These are phyloP conservation scores for Octodonta nipae DNA, from an alignment of 2,888 invertebrate genomes.

Conservation along the genomic window DNA sequence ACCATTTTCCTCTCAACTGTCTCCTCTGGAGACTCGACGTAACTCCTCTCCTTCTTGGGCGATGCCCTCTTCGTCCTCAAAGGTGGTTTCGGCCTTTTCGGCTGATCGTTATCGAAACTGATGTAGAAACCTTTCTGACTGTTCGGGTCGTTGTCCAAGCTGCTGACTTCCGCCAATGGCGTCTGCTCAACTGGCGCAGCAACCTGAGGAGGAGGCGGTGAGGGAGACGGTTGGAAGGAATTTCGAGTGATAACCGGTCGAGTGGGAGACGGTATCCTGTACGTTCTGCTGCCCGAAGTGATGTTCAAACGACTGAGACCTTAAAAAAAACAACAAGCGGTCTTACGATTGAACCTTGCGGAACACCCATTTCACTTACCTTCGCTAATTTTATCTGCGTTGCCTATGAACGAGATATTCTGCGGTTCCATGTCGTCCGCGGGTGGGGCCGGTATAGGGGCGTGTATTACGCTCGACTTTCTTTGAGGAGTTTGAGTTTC, in stretches of 20 bases:
- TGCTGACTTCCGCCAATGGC: slow-evolving; percentile 33
- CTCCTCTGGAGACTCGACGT: slow-evolving; percentile 19
- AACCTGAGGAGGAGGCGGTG: slow-evolving; percentile 12
- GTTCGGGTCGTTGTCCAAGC: slow-evolving; percentile 38
- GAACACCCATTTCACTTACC: too few relatives aligned
- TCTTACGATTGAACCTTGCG: too few relatives aligned
- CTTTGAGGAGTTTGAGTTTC: slow-evolving; percentile 23
- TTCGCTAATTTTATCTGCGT: slow-evolving; percentile 36
- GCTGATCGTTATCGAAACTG: slow-evolving; percentile 79
- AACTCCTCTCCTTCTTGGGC: slow-evolving; percentile 57
- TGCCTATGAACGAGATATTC: slow-evolving; percentile 81
- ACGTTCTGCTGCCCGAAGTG: slow-evolving; percentile 75
- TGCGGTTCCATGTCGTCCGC: slow-evolving; percentile 86
- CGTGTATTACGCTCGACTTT: slow-evolving; percentile 36
- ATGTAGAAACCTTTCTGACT: slow-evolving; percentile 83
- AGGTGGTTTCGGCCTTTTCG: slow-evolving; percentile 80
- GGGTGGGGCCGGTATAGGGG: slow-evolving; percentile 52
- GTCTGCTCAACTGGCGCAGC: slow-evolving; percentile 14
- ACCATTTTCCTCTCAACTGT: slow-evolving; percentile 14
- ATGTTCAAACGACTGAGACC: slow-evolving; percentile 69
- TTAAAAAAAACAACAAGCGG: slow-evolving; percentile 20
- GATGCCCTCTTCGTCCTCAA: slow-evolving; percentile 61
- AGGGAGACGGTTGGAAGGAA: slow-evolving; percentile 46
- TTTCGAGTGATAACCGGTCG: slow-evolving; percentile 56
- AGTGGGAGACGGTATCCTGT: slow-evolving; percentile 80